Conservation (phyloP, 35 echinoderm and acorn worm genomes). For the Ophiothrix spiculata region DNA sequence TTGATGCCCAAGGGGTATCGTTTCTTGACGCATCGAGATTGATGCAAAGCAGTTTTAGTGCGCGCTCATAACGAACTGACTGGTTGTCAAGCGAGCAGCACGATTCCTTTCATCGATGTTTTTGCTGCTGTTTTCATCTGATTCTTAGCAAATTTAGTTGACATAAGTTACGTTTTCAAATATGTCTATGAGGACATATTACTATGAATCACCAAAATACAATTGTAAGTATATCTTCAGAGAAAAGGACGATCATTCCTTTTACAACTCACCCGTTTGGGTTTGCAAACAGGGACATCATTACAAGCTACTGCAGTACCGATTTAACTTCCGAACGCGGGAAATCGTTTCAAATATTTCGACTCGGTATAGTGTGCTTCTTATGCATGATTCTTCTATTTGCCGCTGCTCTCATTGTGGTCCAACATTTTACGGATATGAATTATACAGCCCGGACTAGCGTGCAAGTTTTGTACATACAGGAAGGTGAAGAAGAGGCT, state of each 20-base stretch:
- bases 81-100: too few species aligned
- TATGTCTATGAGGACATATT: neutral
- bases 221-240: neutral
- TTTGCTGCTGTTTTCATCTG: too few species aligned
- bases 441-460: constrained; percentile 16
- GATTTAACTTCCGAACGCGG: constrained; percentile 50
- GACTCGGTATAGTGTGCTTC: constrained; percentile 36
- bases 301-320: constrained; percentile 15
- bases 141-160: too few species aligned
- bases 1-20: too few species aligned
- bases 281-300: neutral
- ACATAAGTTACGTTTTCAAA: neutral
- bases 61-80: too few species aligned
- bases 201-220: neutral
- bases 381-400: constrained; percentile 27
- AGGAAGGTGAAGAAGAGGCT: neutral
- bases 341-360: constrained; percentile 43
- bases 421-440: constrained; percentile 49
- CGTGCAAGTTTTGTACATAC: neutral
- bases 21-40: too few species aligned
- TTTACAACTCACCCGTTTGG: neutral
- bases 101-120: too few species aligned
- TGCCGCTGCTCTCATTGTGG: constrained; percentile 24
- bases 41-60: too few species aligned
- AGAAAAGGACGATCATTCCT: neutral